These are phyloP conservation scores for Graptemys geographica DNA, from an alignment of 2,797 vertebrate genomes.

Conservation along the genomic window DNA sequence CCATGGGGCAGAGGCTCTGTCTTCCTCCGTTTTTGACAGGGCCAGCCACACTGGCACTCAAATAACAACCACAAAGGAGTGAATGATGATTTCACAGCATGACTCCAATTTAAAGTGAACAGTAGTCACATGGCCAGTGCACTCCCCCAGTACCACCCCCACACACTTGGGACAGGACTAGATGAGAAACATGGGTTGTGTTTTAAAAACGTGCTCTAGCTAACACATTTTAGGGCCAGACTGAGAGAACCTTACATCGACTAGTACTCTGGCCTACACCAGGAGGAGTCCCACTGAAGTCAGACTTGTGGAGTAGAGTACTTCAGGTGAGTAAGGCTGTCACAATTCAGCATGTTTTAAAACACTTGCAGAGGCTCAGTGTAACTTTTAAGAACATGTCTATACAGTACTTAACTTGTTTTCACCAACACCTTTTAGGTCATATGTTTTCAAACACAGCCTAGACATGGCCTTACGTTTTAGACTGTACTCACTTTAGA, in stretches of 20 bases:
- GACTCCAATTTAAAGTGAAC: accelerated
- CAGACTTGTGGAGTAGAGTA: constrained; percentile 5
- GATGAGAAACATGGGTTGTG: background rate
- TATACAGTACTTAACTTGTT: background rate
- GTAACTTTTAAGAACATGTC: background rate
- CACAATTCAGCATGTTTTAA: background rate
- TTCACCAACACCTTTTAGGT: background rate
- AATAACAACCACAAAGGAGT: background rate
- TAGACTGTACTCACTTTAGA: background rate
- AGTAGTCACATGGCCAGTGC: background rate
- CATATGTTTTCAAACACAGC: background rate
- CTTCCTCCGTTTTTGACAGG: background rate
- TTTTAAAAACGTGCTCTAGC: background rate
- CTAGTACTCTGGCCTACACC: background rate
- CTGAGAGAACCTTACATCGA: background rate
- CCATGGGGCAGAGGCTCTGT: background rate
- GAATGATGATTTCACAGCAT: background rate
- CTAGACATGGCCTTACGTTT: background rate
- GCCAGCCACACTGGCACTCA: background rate
- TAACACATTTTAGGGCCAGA: background rate
- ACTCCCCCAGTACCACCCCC: background rate
- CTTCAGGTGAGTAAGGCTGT: background rate
- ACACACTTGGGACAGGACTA: accelerated
- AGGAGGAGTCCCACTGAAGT: background rate
- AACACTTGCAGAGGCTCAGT: background rate